These are phyloP conservation scores for Drosophila erecta DNA, from an alignment of 1,140 invertebrate species.

Conservation along the genomic window DNA sequence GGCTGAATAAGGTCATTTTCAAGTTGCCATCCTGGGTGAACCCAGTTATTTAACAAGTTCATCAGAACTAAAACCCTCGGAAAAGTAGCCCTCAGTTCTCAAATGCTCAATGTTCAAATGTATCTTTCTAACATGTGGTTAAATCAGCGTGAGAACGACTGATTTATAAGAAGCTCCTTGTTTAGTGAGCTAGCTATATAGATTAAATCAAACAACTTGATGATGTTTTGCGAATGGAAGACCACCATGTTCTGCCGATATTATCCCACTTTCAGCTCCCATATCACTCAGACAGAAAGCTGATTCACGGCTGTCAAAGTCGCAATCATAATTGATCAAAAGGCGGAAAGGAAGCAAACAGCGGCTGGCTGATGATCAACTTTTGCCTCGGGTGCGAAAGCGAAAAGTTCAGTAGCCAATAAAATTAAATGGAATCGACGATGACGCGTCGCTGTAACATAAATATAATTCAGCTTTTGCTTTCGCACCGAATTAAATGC, in stretches of 20 bases:
- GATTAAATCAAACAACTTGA: not conserved
- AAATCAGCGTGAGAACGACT: too few relatives aligned
- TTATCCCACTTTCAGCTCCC: not conserved
- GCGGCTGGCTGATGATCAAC: constrained; percentile 45
- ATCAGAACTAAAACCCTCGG: too few relatives aligned
- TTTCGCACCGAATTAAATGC: constrained; percentile 15
- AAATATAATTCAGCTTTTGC: constrained; percentile 35
- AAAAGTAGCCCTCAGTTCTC: too few relatives aligned
- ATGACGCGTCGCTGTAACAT: constrained; percentile 19
- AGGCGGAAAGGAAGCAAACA: constrained; percentile 49
- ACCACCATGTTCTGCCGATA: not conserved
- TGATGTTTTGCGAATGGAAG: not conserved
- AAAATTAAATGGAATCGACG: constrained; percentile 19
- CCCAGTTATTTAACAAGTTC: not conserved
- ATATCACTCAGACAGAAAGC: constrained; percentile 1
- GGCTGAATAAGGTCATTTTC: not conserved
- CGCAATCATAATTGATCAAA: constrained; percentile 42
- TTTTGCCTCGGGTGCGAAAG: constrained; percentile 42
- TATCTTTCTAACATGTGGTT: too few relatives aligned
- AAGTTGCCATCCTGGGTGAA: not conserved
- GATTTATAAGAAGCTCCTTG: too few relatives aligned
- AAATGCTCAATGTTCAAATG: too few relatives aligned
- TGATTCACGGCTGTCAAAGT: constrained; percentile 31
- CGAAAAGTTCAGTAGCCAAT: constrained; percentile 70
- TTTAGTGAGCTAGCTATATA: not conserved